Base-by-base conservation (phyloP, 2,113 vertebrate genomes). In the Nesospiza acunhae region DNA sequence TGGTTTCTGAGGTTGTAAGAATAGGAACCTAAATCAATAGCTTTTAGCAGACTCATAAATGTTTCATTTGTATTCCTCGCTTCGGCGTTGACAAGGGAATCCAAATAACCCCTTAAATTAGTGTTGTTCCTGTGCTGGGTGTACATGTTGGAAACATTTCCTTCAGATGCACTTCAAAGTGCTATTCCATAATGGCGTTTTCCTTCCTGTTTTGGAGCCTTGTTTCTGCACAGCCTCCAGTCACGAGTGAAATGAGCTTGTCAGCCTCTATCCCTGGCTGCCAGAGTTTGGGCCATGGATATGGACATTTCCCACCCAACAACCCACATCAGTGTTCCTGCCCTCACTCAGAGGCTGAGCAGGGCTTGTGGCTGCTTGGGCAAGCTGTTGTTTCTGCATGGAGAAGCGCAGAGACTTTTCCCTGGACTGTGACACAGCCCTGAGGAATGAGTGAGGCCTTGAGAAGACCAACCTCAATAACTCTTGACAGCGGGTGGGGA, bases 41-140 rank as follows among this genome's bases (percentile, higher is more conserved):
- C 94, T 96, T 96, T 95, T 60, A 87, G 91, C 60, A 87, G 90
- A 52, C 70, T 95, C 90, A 94, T 91, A 66, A 90, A 90, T 90
- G 27, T 94, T 95, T 92, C 26, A 75, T 93, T 82, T 70, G 84
- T 84, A 66, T 92, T 91, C 19, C 60, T 91, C 5, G 7, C 41
- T 85, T 78, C 1, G 1, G 24, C 2, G 0, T 58, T 69, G 79
- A 52, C 70, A 28, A 3, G 15, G 50, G 41, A 91, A 91, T 95
- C 87, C 69, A 55, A 88, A 91, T 63, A 75, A 72, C 67, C 80
- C 68, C 28, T 53, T 85, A 81, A 93, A 92, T 89, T 37, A 75
- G 70, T 37, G 75, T 63, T 87, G 44, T 72, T 75, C 74, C 55
- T 83, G 24, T 0, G 0, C 62, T 55, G 75, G 33, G 24, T 83